phyloP scores from a whole-genome alignment of 2,113 vertebrate species.

The Sinocyclocheilus anophthalmus region DNA sequence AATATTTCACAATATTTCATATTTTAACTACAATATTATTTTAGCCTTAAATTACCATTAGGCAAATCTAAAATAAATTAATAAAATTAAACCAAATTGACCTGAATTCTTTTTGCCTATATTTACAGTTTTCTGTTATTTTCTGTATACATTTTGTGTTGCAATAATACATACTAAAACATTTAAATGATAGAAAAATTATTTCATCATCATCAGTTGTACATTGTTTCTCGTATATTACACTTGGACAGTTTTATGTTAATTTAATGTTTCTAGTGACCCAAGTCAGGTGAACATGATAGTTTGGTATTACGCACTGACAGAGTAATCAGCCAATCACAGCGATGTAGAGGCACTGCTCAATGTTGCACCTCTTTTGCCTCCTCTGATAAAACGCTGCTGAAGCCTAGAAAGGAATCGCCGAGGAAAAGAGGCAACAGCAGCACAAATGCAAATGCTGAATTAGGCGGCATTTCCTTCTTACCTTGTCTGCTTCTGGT shows the following conservation, averaged over 20 bases:
- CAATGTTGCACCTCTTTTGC: not conserved
- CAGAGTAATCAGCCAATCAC: not conserved
- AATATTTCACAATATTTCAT: not conserved
- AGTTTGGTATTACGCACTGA: not conserved
- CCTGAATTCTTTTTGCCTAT: not conserved
- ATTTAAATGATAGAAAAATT: too few species aligned
- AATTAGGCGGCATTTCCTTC: slow-evolving; percentile 40
- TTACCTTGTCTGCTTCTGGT: slow-evolving; percentile 15
- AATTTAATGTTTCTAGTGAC: too few species aligned
- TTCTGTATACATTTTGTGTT: too few species aligned
- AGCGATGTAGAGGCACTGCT: not conserved
- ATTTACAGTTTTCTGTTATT: not conserved
- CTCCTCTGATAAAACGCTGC: not conserved
- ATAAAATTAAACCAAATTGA: not conserved
- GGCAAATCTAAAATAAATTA: too few species aligned
- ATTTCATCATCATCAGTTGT: not conserved
- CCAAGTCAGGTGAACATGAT: not conserved
- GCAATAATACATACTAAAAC: too few species aligned
- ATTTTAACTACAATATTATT: not conserved
- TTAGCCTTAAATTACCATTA: not conserved
- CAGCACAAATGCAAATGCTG: slow-evolving; percentile 46
- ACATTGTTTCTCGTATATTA: not conserved
- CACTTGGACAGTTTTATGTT: not conserved
- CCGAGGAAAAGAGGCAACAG: not conserved
- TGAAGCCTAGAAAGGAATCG: not conserved